Evolutionary conservation across 2,113 vertebrate genomes (phyloP), one percentile per base, ranked within the genome.

Genomic region (Apteryx owenii): DNA sequence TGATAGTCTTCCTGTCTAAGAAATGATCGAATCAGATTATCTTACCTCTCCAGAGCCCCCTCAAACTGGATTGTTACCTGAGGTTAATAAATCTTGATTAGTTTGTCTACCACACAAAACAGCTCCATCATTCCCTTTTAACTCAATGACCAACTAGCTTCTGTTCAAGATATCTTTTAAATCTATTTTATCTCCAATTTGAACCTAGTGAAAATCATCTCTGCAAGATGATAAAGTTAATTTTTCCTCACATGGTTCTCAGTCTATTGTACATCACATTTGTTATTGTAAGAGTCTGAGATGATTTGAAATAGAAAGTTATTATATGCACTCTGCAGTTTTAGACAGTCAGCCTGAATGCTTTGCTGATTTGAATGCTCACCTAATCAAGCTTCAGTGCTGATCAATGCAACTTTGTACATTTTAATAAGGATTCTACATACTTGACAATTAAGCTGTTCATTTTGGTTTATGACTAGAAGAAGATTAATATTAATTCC

Each of bases 71-170:
- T 91, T 94, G 40, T 78, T 92, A 89, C 60, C 87, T 75, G 28
- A 60, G 23, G 46, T 88, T 97, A 97, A 93, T 95, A 96, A 95
- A 93, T 88, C 87, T 88, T 94, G 60, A 89, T 96, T 83, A 90
- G 58, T 71, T 95, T 91, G 93, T 62, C 68, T 85, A 64, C 46
- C 13, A 78, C 50, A 83, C 85, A 73, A 66, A 80, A 85, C 40
- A 71, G 36, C n/a, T 94, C 94, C 71, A 95, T 89, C 89, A 83
- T 60, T 91, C 88, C 75, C 71, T 83, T 73, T 95, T 96, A 95
- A 77, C 33, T 60, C 84, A 83, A 60, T 81, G 75, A 88, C 87
- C 71, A 85, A 66, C 62, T 66, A 77, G 3, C 44, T 26, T 62
- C 86, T 81, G 38, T 48, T 92, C 94, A 95, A 75, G 61, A 71